Conservation (phyloP, 2,113 vertebrate genomes). For the Equus przewalskii region DNA sequence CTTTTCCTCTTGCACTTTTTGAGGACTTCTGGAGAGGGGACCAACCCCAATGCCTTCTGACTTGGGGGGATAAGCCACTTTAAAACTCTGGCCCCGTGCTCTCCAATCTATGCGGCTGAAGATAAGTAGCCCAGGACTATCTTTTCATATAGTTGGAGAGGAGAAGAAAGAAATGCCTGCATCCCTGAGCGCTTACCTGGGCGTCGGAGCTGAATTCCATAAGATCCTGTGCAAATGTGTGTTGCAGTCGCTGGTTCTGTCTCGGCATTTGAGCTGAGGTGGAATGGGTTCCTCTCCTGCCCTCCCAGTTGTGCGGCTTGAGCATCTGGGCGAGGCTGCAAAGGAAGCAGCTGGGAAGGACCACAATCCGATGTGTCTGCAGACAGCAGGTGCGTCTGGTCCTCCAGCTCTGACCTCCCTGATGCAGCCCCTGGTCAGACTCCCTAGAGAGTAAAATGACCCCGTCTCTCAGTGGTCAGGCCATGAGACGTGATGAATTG, state of each 20-base stretch:
- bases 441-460: background rate
- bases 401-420: background rate
- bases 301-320: background rate
- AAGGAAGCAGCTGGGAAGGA: background rate
- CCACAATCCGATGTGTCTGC: background rate
- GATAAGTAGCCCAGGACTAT: background rate
- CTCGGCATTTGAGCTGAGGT: background rate
- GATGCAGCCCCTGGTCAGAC: background rate
- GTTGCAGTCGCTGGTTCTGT: background rate
- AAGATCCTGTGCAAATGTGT: background rate
- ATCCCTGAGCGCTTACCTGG: background rate
- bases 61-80: background rate
- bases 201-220: background rate
- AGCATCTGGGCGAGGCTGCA: background rate
- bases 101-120: background rate
- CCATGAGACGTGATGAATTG: background rate
- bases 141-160: background rate
- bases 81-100: background rate
- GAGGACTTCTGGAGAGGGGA: background rate
- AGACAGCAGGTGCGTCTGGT: background rate
- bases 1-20: background rate
- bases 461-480: accelerated
- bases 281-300: background rate
- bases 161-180: background rate
- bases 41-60: background rate